Evolutionary conservation across 2,888 invertebrate genomes (phyloP).

Genomic region (Clunio marinus): DNA sequence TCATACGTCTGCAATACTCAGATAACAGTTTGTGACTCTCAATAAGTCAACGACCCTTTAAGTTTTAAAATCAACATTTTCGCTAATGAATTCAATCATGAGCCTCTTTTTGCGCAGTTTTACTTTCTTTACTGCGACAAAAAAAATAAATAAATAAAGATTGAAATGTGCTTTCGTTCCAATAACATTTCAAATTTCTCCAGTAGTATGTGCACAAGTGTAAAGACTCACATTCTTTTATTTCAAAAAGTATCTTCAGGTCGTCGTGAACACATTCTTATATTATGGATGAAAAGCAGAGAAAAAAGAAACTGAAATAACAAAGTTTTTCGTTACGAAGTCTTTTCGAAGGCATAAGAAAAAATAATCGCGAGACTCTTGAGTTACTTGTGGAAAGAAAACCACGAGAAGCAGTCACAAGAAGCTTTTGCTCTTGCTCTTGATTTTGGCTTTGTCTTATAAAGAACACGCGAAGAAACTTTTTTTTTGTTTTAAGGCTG

Average conservation of each 20-base stretch:
- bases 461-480: no score
- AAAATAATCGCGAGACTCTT: slow-evolving; percentile 11
- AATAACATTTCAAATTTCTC: slow-evolving; percentile 8
- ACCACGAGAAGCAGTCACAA: slow-evolving; percentile 22
- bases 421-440: not conserved
- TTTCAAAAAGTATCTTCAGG: not conserved
- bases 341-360: slow-evolving; percentile 3
- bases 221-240: not conserved
- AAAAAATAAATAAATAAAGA: no score
- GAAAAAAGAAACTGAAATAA: not conserved
- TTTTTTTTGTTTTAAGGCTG: not conserved
- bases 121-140: slow-evolving; percentile 18
- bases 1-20: no score
- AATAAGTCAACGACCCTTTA: not conserved
- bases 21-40: no score
- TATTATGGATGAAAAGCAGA: no score
- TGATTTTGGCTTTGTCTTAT: not conserved
- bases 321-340: slow-evolving; percentile 8
- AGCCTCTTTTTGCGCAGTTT: not conserved
- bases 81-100: slow-evolving; percentile 5
- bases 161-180: not conserved
- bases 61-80: not conserved
- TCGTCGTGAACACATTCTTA: not conserved
- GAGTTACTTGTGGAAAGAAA: slow-evolving; percentile 28
- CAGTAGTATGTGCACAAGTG: not conserved